Evolutionary conservation across 2,113 vertebrate genomes (phyloP), one percentile per base, ranked within the genome.

Genomic region (Pygoscelis antarcticus): DNA sequence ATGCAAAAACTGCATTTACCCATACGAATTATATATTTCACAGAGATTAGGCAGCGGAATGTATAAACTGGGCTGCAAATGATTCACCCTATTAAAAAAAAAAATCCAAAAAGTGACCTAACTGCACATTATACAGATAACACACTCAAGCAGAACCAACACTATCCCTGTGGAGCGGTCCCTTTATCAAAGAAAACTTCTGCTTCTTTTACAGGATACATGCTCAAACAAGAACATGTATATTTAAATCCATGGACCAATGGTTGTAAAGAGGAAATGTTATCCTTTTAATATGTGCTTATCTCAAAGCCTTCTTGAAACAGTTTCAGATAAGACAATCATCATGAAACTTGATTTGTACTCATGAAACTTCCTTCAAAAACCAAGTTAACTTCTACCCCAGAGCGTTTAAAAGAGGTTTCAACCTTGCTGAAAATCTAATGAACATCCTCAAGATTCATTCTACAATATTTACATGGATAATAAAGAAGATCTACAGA

Each of bases 71-170:
- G 44, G 49, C 26, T 77, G 30, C 12, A 89, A 83, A 60, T 54
- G 0, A 77, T 61, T 66, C 13, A 52, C 6, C 1, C 3, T 49
- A 30, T 30, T 57, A 9, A 3, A 23, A 10, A 29, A 6, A 6
- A 6, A 57, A 61, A 10, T 18, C 5, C 2, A 23, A 13, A 30
- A 79, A 60, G 23, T 46, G 3, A 46, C 27, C 18, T 15, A 82
- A 57, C 11, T 34, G 36, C 15, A 65, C 9, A 26, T 65, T n/a
- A 55, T 7, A 16, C 19, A 61, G 25, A 23, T 30, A 83, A 44
- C 2, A 66, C 5, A 23, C 12, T 46, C 12, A 60, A 66, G n/a
- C 9, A 71, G 18, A 66, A 75, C 7, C 26, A 70, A 62, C 4
- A 26, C 7, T 49, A n/a, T 5, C 10, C 4, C 19, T 47, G 15